Evolutionary conservation across 2,113 vertebrate species (phyloP), one percentile per base, ranked within the genome.

Genomic region (Vidua macroura): DNA sequence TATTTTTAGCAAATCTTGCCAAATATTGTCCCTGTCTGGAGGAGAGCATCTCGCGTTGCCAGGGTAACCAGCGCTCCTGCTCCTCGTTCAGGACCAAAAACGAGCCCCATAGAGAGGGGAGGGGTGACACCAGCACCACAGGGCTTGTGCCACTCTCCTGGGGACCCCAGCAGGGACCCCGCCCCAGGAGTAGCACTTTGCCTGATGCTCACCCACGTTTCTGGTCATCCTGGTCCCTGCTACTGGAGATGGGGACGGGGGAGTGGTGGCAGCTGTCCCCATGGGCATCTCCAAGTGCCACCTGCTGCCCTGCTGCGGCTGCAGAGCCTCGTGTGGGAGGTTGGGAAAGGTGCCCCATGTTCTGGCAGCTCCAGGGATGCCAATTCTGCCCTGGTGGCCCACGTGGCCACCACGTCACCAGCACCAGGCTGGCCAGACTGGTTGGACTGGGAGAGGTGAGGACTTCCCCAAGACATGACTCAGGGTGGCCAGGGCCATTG

Each of bases 391-490:
- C 3, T 4, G 3, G 25, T 56, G 35, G 7, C 49, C 17, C 27
- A 5, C 0, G 1, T 7, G 15, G 41, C 49, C 72, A 24, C 66
- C 0, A 0, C 0, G 0, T 56, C 80, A 92, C 60, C 4, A 8
- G 20, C 81, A n/a, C 56, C 44, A 30, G n/a, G 5, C 83, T 58
- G 68, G 69, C 37, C 1, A 0, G 74, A 33, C 92, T 64, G 85
- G 87, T 80, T 49, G 62, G 75, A 69, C 67, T 6, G 39, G 81
- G 56, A 48, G 15, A 76, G 53, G 51, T 0, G 2, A 56, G 49
- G 49, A 59, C 2, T 0, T 89, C 67, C 35, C 52, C 4, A 13
- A 28, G 60, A 44, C 4, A 0, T 72, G 87, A 82, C 53, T 96
- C 82, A 86, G 46, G 49, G 9, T 13, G 37, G 9, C 28, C 72